Evolutionary conservation across 1,140 invertebrate species (phyloP).

Genomic region (Nilaparvata lugens): DNA sequence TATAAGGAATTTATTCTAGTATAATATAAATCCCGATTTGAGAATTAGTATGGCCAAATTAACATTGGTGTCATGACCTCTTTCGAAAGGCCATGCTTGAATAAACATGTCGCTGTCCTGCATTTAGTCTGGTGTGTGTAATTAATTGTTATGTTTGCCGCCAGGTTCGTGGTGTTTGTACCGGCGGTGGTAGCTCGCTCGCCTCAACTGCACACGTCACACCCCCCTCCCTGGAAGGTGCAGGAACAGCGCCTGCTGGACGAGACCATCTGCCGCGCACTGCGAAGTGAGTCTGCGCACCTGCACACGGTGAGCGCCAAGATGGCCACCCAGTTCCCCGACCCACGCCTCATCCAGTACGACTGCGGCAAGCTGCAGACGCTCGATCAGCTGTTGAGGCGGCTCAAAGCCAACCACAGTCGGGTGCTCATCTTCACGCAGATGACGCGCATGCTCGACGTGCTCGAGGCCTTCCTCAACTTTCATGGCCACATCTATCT

Average conservation of each 20-base stretch:
- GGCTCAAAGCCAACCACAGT: conserved; percentile 77
- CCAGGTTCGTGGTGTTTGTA: conserved; percentile 61
- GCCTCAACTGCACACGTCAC: conserved; percentile 53
- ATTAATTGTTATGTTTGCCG: conserved; percentile 10
- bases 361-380: conserved; percentile 91
- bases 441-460: conserved; percentile 99
- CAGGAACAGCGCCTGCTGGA: conserved; percentile 41
- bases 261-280: conserved; percentile 40
- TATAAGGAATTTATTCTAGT: no score
- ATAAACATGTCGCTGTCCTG: not conserved
- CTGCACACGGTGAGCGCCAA: conserved; percentile 64
- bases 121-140: conserved; percentile 1
- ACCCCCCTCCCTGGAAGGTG: conserved; percentile 55
- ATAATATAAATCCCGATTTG: no score
- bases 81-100: not conserved
- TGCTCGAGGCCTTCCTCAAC: conserved; percentile 94
- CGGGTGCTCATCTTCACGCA: conserved; percentile 98
- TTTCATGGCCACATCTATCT: conserved; percentile 96
- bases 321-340: conserved; percentile 88
- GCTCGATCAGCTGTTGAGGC: conserved; percentile 71
- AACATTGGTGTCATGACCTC: no score
- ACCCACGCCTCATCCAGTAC: conserved; percentile 95
- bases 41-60: no score
- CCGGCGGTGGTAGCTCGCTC: conserved; percentile 54
- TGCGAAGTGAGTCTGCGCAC: conserved; percentile 45